Percentiles rank a stretch among this genome's conserved stretches.
Conservation (phyloP, 2,888 invertebrate species). For the Dione vanillae region DNA sequence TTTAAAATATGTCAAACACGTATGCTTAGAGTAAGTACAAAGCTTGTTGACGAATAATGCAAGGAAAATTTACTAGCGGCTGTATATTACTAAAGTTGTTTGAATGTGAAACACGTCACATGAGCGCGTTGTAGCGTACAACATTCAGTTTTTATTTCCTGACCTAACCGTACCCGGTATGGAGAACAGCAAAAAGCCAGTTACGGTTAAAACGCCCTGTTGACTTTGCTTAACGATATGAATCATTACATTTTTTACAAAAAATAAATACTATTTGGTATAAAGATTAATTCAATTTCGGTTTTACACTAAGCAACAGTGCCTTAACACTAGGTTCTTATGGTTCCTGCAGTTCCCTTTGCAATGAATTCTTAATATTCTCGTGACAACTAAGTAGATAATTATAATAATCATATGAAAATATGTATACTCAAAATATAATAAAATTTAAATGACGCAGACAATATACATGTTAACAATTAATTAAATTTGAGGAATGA, state of each 20-base stretch:
- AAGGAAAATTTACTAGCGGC: constrained; percentile 29
- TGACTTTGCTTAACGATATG: constrained; percentile 15
- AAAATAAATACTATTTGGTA: not conserved
- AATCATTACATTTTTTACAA: not conserved
- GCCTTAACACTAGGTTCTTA: too few relatives aligned
- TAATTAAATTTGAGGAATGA: not conserved
- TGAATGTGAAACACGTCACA: constrained; percentile 42
- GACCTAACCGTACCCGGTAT: constrained; percentile 22
- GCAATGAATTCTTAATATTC: too few relatives aligned
- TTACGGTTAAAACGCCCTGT: constrained; percentile 20
- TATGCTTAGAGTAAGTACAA: constrained; percentile 27
- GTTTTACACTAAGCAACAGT: too few relatives aligned
- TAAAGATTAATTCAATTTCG: not conserved
- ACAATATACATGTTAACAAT: too few relatives aligned
- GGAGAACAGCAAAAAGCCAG: constrained; percentile 16
- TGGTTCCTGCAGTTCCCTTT: too few relatives aligned
- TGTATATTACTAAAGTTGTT: constrained; percentile 38
- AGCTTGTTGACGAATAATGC: constrained; percentile 31
- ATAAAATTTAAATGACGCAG: too few relatives aligned
- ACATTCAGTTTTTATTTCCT: constrained; percentile 41
- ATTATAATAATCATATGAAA: too few relatives aligned
- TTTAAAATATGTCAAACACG: not conserved
- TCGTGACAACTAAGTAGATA: too few relatives aligned
- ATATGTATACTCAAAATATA: too few relatives aligned
- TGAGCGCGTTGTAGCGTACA: constrained; percentile 35